These are phyloP conservation scores for Zygothrica quintamaculata DNA, from an alignment of 2,888 invertebrate genomes.

Conservation along the genomic window DNA sequence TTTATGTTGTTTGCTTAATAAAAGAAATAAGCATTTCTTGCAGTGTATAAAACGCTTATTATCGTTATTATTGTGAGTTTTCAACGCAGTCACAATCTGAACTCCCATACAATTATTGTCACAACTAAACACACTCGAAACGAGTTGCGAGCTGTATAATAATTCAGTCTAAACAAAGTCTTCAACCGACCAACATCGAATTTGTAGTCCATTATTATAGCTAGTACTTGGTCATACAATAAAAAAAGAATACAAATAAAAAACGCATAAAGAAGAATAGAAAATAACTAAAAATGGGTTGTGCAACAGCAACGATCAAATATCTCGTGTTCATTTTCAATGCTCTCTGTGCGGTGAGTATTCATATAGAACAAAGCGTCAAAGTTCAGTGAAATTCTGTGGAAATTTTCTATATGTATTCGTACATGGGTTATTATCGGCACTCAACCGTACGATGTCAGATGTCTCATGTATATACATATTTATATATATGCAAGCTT, in stretches of 20 bases:
- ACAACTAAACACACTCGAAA: conserved; percentile 34
- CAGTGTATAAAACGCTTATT: conserved; percentile 43
- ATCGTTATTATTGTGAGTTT: conserved; percentile 44
- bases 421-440: conserved; percentile 25
- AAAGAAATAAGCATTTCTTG: conserved; percentile 22
- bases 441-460: conserved; percentile 33
- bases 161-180: conserved; percentile 55
- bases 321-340: conserved; percentile 70
- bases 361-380: conserved; percentile 3
- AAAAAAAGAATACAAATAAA: no score
- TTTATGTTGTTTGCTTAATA: not conserved
- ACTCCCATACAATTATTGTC: conserved; percentile 54
- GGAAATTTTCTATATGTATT: not conserved
- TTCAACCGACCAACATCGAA: conserved; percentile 36
- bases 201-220: conserved; percentile 1
- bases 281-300: conserved; percentile 62
- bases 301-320: conserved; percentile 68
- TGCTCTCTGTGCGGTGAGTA: conserved; percentile 73
- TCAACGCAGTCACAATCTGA: conserved; percentile 36
- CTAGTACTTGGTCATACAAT: not conserved
- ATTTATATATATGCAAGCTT: conserved; percentile 1
- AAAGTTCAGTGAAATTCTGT: conserved; percentile 28
- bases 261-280: conserved; percentile 5
- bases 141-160: conserved; percentile 30
- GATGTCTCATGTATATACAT: no score